Evolutionary conservation across 2,888 invertebrate species (phyloP), one percentile per base, ranked within the genome.

Genomic region (Eupithecia inturbata): DNA sequence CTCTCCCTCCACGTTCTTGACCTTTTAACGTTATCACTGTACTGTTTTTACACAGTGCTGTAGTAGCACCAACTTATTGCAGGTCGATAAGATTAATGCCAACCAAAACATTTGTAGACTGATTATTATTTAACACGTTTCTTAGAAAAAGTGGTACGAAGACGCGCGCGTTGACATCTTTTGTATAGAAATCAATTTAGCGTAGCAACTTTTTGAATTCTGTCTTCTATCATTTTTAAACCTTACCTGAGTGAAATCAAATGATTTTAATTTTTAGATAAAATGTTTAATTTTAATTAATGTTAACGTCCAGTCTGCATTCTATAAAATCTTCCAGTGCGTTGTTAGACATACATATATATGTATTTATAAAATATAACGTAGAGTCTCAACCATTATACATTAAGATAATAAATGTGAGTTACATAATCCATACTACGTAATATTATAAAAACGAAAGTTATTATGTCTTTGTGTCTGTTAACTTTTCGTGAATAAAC

Each of bases 21-120:
- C 68, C 73, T 53, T 41, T 45, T 72, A 53, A 67, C 57, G 63
- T 68, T 75, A 72, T 75, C 72, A n/a, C 31, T 33, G 57, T 28
- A 57, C 26, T 57, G 57, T 57, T 57, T 57, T 57, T 14, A 57
- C 5, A 19, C 45, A 22, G 53, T 49, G 49, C 12, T 22, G 22
- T 53, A 22, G 22, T 49, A 49, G 9, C 1, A 22, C 26, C 3
- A 22, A 53, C 53, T 53, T 53, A 22, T 53, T 26, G 22, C 26
- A 57, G 57, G 57, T 57, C 10, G 26, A 26, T 26, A 57, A 57
- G 57, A 57, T 57, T 14, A 57, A 57, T 14, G 57, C 2, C 4
- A 57, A 57, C 12, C 5, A 12, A 57, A 57, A 57, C 14, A 57
- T 14, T 57, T 26, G 3, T 26, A 26, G 22, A 57, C 57, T 57